Conservation (phyloP, 2,797 vertebrate species). For the Crenichthys baileyi region DNA sequence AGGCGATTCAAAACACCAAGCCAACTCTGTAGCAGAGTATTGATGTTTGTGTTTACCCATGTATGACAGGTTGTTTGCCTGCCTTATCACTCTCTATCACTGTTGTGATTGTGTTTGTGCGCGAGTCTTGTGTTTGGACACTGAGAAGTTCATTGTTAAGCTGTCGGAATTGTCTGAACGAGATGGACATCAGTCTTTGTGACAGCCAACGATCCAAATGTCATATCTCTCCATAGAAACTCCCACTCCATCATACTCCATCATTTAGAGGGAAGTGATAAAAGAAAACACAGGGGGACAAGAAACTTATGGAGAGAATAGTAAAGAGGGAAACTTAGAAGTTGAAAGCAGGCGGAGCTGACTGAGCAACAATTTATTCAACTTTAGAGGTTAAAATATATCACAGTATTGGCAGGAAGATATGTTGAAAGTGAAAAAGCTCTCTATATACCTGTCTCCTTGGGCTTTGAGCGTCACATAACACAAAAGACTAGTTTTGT, state of each 20-base stretch:
- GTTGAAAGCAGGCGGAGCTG: constrained; percentile 6
- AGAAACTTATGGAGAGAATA: constrained; percentile 21
- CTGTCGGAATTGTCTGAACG: constrained; percentile 68
- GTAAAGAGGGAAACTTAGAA: constrained; percentile 11
- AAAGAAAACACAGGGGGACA: constrained; percentile 14
- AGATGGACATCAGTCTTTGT: constrained; percentile 73
- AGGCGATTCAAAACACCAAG: constrained; percentile 28
- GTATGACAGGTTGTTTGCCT: constrained; percentile 26
- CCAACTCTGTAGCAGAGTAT: constrained; percentile 25
- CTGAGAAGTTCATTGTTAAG: constrained; percentile 68
- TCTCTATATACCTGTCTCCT: neutral
- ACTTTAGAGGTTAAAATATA: constrained; percentile 21
- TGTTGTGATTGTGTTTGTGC: constrained; percentile 29
- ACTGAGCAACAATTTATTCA: constrained; percentile 27
- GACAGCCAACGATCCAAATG: constrained; percentile 75
- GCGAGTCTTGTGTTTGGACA: constrained; percentile 47
- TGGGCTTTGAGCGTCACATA: neutral
- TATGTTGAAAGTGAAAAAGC: constrained; percentile 4
- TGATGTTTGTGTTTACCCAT: constrained; percentile 41
- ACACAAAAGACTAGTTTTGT: neutral
- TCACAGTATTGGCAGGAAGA: neutral
- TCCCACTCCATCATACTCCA: constrained; percentile 68
- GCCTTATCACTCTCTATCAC: constrained; percentile 41
- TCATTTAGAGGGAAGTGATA: constrained; percentile 26
- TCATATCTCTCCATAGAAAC: constrained; percentile 64